A percentile compares a stretch with the other conserved stretches of the same genome.
Evolutionary conservation across 2,888 invertebrate genomes (phyloP).

Genomic region (Drosophila limbata): DNA sequence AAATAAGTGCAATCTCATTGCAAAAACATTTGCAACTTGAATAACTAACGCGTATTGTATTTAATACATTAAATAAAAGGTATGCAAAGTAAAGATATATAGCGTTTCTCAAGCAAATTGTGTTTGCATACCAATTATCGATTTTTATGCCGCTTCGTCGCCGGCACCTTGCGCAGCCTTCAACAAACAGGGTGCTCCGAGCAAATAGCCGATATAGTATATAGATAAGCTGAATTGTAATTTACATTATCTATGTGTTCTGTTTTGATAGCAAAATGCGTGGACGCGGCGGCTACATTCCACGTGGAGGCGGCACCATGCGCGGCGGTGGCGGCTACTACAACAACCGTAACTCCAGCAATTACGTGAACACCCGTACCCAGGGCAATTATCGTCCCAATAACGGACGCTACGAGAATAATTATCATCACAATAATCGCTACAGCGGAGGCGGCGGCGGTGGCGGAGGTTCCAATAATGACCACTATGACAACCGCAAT

Average conservation of each 20-base stretch:
- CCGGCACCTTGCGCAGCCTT: conserved; percentile 30
- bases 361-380: conserved; percentile 81
- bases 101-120: neutral
- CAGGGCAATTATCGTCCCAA: conserved; percentile 81
- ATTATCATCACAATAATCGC: conserved; percentile 73
- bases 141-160: conserved; percentile 37
- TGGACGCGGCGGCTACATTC: conserved; percentile 78
- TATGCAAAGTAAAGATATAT: neutral
- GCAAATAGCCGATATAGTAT: neutral
- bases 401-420: conserved; percentile 76
- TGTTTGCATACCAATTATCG: conserved; percentile 39
- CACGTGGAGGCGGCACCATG: conserved; percentile 76
- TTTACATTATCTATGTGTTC: neutral
- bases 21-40: conserved; percentile 3
- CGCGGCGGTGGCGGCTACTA: conserved; percentile 78
- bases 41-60: neutral
- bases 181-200: conserved; percentile 41
- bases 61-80: conserved; percentile 26
- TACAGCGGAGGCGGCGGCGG: conserved; percentile 68
- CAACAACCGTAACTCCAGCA: conserved; percentile 74
- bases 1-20: conserved; percentile 23
- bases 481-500: conserved; percentile 72
- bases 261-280: conserved; percentile 68
- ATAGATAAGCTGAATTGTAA: neutral
- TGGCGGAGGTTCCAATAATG: conserved; percentile 50